Evolutionary conservation across 2,888 invertebrate genomes (phyloP).

Genomic region (Lycia hirtaria): DNA sequence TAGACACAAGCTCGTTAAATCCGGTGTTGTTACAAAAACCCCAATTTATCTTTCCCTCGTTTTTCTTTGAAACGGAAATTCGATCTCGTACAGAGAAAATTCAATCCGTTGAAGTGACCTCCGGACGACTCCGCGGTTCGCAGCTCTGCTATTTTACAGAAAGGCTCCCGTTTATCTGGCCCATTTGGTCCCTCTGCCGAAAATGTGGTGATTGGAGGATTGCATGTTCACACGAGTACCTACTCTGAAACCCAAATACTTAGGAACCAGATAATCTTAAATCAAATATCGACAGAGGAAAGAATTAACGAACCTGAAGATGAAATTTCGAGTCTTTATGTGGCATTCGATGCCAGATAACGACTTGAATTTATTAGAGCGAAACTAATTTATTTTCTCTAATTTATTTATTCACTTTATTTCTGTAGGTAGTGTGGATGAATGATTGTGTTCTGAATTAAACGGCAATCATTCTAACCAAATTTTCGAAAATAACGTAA

Average conservation of each 20-base stretch:
- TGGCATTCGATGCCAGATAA: too few species aligned
- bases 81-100: slow-evolving; percentile 23
- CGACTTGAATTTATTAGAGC: too few species aligned
- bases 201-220: slow-evolving; percentile 20
- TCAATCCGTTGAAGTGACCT: slow-evolving; percentile 30
- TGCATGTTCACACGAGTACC: slow-evolving; percentile 18
- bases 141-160: slow-evolving; percentile 14
- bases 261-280: background rate
- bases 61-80: slow-evolving; percentile 30
- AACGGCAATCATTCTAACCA: too few species aligned
- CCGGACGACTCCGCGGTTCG: slow-evolving; percentile 11
- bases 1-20: slow-evolving; percentile 9
- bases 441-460: too few species aligned
- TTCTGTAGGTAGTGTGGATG: too few species aligned
- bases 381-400: too few species aligned
- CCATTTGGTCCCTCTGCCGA: slow-evolving; percentile 17
- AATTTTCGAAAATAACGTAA: too few species aligned
- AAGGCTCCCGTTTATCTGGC: slow-evolving; percentile 31
- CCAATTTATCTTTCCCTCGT: slow-evolving; percentile 20
- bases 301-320: slow-evolving; percentile 6
- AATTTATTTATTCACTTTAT: too few species aligned
- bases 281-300: background rate
- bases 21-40: slow-evolving; percentile 23
- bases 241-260: background rate
- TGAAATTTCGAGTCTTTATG: too few species aligned